These are phyloP conservation scores for Platyscapa corneri DNA, from an alignment of 1,140 invertebrate species.

Conservation along the genomic window DNA sequence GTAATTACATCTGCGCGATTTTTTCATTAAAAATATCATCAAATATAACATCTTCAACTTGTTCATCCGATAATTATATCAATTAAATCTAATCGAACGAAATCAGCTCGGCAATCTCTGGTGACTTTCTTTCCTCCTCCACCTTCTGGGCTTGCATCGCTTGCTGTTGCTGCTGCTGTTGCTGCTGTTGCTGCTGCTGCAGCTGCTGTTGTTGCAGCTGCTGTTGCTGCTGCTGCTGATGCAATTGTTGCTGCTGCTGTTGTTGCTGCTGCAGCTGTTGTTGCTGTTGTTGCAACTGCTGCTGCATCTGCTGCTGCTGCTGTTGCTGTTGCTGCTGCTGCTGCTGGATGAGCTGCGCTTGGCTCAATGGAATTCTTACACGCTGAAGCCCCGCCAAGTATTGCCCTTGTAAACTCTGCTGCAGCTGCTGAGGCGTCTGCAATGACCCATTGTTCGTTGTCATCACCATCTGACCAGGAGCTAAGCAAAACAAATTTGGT, in stretches of 20 bases:
- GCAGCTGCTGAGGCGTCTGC: slow-evolving; percentile 14
- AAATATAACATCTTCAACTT: slow-evolving; percentile 16
- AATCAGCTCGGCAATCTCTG: slow-evolving; percentile 69
- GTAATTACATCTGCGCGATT: neutral
- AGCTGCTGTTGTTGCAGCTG: slow-evolving; percentile 25
- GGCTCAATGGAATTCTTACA: neutral
- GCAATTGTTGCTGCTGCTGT: slow-evolving; percentile 20
- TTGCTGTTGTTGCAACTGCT: slow-evolving; percentile 26
- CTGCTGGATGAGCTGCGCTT: slow-evolving; percentile 17
- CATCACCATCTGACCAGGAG: slow-evolving; percentile 19
- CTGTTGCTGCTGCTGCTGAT: slow-evolving; percentile 31
- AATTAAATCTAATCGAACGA: slow-evolving; percentile 66
- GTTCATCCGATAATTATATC: neutral
- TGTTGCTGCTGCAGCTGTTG: slow-evolving; percentile 26
- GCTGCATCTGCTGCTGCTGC: slow-evolving; percentile 11
- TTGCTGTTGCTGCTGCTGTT: slow-evolving; percentile 22
- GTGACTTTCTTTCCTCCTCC: slow-evolving; percentile 60
- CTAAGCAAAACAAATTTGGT: neutral
- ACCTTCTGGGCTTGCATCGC: slow-evolving; percentile 42
- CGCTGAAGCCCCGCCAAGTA: neutral
- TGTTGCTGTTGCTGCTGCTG: neutral
- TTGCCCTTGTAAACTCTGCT: neutral
- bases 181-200: slow-evolving; percentile 53
- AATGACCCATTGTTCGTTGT: slow-evolving; percentile 23
- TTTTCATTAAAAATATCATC: neutral